phyloP scores from a whole-genome alignment of 2,113 vertebrate species.

The Erpornis zantholeuca region DNA sequence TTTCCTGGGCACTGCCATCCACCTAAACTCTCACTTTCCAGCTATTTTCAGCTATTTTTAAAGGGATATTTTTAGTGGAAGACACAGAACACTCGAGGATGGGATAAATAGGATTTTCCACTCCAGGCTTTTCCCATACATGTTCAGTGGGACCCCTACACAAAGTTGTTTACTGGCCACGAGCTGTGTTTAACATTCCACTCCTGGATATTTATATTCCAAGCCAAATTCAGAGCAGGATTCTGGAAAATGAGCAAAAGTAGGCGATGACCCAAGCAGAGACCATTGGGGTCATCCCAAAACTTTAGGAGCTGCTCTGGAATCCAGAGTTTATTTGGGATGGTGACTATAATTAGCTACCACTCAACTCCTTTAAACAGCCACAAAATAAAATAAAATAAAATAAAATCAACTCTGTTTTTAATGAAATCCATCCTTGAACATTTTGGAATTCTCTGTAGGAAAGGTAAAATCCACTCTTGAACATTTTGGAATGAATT shows the following conservation, averaged over 20 bases:
- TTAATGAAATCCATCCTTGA: background rate
- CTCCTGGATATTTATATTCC: slow-evolving; percentile 39
- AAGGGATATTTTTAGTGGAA: background rate
- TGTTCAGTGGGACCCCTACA: background rate
- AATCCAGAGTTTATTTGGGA: slow-evolving; percentile 27
- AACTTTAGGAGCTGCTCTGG: background rate
- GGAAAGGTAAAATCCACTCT: background rate
- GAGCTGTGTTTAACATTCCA: slow-evolving; percentile 48
- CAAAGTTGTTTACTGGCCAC: background rate
- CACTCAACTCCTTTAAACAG: background rate
- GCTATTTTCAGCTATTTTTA: background rate
- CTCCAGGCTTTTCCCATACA: background rate
- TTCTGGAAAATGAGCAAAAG: slow-evolving; percentile 50
- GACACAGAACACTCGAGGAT: background rate
- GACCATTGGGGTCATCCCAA: background rate
- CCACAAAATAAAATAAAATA: background rate
- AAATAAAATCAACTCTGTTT: background rate
- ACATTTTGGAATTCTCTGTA: background rate
- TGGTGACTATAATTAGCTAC: background rate
- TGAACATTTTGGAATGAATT: accelerated
- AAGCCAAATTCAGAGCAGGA: slow-evolving; percentile 10
- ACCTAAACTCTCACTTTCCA: background rate
- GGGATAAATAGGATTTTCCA: background rate
- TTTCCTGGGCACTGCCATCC: background rate
- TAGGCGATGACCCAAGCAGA: background rate